Percentiles rank a stretch among this genome's conserved stretches.
These are phyloP conservation scores for Eupelmus urozonus DNA, from an alignment of 2,888 invertebrate species.

Conservation along the genomic window DNA sequence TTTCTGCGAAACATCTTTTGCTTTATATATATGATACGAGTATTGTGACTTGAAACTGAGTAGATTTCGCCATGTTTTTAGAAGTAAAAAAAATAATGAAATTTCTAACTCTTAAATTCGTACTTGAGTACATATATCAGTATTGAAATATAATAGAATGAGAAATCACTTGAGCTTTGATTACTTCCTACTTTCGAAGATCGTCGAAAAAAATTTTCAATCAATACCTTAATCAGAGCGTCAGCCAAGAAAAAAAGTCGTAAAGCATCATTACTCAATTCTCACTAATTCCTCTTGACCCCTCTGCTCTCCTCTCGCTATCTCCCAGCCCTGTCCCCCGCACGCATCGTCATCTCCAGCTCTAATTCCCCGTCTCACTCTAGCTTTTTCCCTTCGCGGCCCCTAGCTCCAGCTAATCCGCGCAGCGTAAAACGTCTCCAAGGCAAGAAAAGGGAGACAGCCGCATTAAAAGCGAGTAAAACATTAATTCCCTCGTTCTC, in stretches of 20 bases:
- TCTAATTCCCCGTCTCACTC: conserved; percentile 39
- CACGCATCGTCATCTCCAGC: neutral
- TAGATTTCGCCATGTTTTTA: no score
- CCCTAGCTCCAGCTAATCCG: no score
- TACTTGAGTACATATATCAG: no score
- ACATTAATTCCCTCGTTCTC: conserved; percentile 65
- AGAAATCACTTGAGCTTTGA: no score
- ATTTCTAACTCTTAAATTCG: no score
- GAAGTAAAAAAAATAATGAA: no score
- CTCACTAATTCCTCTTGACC: conserved; percentile 31
- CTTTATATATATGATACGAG: neutral
- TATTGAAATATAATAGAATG: no score
- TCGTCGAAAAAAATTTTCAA: neutral
- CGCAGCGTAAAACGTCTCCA: neutral
- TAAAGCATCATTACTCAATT: conserved; percentile 22
- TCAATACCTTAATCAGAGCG: no score
- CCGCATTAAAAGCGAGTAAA: conserved; percentile 62
- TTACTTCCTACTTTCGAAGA: neutral
- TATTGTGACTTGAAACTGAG: no score
- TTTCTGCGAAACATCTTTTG: neutral
- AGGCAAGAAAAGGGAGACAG: no score
- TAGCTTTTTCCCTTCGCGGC: conserved; percentile 11
- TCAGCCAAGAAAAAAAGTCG: conserved; percentile 1
- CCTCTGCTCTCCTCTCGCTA: neutral
- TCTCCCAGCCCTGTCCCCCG: neutral